phyloP scores from a whole-genome alignment of 2,113 vertebrate genomes.

The Potamarius usumacintae region DNA sequence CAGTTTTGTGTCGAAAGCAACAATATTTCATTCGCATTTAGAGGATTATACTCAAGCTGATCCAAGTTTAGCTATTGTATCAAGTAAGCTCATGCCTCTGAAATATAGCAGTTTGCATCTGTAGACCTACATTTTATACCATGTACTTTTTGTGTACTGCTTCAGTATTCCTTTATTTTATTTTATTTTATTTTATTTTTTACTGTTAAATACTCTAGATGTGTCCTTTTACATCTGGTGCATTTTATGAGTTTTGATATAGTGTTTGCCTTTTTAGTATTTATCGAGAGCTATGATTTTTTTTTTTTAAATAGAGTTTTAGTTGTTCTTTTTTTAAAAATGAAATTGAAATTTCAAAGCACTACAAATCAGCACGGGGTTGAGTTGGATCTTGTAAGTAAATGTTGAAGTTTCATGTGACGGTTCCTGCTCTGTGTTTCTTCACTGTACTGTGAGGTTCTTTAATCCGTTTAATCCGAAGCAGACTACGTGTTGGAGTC shows the following conservation, averaged over 20 bases:
- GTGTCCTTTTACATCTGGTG: constrained; percentile 51
- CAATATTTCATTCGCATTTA: constrained; percentile 46
- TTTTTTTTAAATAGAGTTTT: constrained; percentile 49
- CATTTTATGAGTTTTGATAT: constrained; percentile 60
- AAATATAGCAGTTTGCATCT: constrained; percentile 39
- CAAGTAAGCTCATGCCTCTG: constrained; percentile 46
- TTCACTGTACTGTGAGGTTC: constrained; percentile 40
- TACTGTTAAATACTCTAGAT: constrained; percentile 54
- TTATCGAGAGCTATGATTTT: constrained; percentile 60
- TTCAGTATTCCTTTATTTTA: constrained; percentile 58
- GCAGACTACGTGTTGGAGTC: background rate
- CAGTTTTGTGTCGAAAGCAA: constrained; percentile 20
- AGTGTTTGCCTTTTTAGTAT: constrained; percentile 62
- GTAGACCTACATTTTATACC: constrained; percentile 57
- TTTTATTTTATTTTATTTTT: constrained; percentile 17
- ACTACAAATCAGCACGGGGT: constrained; percentile 57
- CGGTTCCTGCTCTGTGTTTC: constrained; percentile 44
- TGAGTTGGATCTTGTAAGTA: constrained; percentile 39
- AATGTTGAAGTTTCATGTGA: constrained; percentile 46
- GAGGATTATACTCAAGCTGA: constrained; percentile 47
- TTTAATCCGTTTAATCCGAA: constrained; percentile 16
- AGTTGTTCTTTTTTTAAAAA: constrained; percentile 21
- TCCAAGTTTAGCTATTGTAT: constrained; percentile 51
- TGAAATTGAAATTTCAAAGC: constrained; percentile 57
- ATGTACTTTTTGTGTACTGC: constrained; percentile 55